Conservation (phyloP, 37 sponge, comb jelly and placozoan genomes). For the Oopsacas minuta region DNA sequence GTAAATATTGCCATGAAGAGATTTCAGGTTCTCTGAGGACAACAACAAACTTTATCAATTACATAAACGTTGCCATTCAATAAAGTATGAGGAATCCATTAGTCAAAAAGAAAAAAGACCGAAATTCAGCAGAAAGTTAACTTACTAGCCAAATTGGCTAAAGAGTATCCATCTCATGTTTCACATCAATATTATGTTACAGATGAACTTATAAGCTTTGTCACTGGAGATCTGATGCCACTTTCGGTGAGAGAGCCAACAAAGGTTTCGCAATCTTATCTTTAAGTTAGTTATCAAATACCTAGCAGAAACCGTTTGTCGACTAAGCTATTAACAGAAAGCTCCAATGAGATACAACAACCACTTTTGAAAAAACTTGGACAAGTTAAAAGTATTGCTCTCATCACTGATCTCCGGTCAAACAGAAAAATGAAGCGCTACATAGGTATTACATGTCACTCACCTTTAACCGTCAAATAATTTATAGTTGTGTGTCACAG, state of each 20-base stretch:
- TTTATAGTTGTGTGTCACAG: conserved; percentile 15
- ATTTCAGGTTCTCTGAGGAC: conserved; percentile 16
- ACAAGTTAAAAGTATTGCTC: conserved; percentile 2
- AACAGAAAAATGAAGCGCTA: conserved; percentile 22
- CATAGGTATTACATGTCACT: conserved; percentile 24
- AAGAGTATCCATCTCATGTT: conserved; percentile 18
- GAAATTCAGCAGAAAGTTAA: conserved; percentile 6
- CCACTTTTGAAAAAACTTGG: not conserved
- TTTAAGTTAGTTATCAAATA: conserved; percentile 16
- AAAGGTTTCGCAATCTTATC: conserved; percentile 9
- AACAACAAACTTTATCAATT: conserved; percentile 8
- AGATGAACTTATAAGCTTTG: conserved; percentile 20
- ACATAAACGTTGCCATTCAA: conserved; percentile 13
- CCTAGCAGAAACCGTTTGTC: conserved; percentile 23
- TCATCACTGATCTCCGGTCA: conserved; percentile 27
- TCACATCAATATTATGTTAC: not conserved
- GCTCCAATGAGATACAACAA: not conserved
- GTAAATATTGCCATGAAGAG: conserved; percentile 14
- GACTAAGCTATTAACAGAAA: conserved; percentile 19
- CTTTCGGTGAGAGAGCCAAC: conserved; percentile 20
- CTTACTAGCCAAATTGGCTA: conserved; percentile 8
- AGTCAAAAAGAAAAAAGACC: conserved; percentile 12
- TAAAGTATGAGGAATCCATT: not conserved
- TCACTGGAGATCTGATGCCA: conserved; percentile 26
- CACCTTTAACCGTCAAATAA: conserved; percentile 2